These are phyloP conservation scores for Amphipyra berbera DNA, from an alignment of 2,888 invertebrate species.

Conservation along the genomic window DNA sequence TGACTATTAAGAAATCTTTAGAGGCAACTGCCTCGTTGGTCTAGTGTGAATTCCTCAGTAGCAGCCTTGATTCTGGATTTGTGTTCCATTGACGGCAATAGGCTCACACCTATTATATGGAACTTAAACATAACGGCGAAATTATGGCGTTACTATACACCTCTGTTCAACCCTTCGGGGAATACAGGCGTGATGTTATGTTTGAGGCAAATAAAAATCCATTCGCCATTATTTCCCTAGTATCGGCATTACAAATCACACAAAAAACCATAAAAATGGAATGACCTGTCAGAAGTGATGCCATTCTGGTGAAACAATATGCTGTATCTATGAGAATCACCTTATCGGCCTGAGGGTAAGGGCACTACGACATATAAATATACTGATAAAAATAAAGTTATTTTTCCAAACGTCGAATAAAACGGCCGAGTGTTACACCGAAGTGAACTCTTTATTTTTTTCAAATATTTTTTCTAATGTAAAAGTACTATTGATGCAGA, in stretches of 20 bases:
- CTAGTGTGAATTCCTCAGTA: too few species aligned
- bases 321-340: conserved; percentile 72
- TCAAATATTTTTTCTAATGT: neutral
- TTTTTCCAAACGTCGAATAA: conserved; percentile 83
- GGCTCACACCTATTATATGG: too few species aligned
- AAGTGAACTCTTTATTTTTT: conserved; percentile 29
- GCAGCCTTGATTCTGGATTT: too few species aligned
- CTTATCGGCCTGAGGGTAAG: conserved; percentile 76
- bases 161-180: too few species aligned
- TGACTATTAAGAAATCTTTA: too few species aligned
- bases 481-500: too few species aligned
- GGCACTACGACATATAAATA: conserved; percentile 80
- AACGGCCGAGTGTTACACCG: conserved; percentile 72
- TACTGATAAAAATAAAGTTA: conserved; percentile 85
- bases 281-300: conserved; percentile 72
- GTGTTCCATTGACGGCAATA: too few species aligned
- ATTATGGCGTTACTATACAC: too few species aligned
- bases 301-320: conserved; percentile 68
- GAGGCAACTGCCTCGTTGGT: too few species aligned
- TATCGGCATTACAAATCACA: conserved; percentile 59
- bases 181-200: too few species aligned
- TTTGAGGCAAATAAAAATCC: conserved; percentile 11
- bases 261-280: conserved; percentile 58
- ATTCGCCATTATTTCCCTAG: neutral
- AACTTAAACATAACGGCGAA: too few species aligned